Percentiles rank a stretch among this genome's conserved stretches.
phyloP scores from a whole-genome alignment of 2,113 vertebrate species.

The Potamarius usumacintae region DNA sequence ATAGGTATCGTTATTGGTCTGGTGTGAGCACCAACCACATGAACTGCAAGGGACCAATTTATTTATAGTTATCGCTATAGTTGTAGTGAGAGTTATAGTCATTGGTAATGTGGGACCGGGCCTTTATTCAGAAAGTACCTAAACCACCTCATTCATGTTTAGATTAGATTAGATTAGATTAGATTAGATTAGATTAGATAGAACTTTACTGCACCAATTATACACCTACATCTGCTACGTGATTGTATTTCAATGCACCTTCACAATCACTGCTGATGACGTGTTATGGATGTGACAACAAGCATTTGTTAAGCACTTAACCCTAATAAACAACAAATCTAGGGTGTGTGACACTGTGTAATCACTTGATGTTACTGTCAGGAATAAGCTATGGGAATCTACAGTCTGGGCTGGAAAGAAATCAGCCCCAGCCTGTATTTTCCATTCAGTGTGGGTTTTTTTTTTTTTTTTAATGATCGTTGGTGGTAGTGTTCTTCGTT shows the following conservation, averaged over 20 bases:
- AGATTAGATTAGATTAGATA: too few species aligned
- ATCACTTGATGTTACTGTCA: background rate
- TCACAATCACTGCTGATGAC: background rate
- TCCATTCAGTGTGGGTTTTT: background rate
- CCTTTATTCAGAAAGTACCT: too few species aligned
- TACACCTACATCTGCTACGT: background rate
- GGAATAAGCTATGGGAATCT: background rate
- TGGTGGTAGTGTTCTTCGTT: background rate
- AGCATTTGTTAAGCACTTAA: background rate
- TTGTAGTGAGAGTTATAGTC: too few species aligned
- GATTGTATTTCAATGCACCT: background rate
- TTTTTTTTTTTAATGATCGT: background rate
- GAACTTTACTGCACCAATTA: background rate
- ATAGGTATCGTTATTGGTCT: too few species aligned
- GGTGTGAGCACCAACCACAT: too few species aligned
- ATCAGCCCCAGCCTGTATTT: background rate
- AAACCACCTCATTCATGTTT: background rate
- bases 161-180: background rate
- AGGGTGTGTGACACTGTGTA: background rate
- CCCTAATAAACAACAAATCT: background rate
- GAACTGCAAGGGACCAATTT: too few species aligned
- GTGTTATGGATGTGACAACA: background rate
- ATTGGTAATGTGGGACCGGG: too few species aligned
- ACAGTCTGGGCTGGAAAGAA: background rate
- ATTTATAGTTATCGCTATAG: too few species aligned